A percentile compares a stretch with the other conserved stretches of the same genome.
Conservation (phyloP, 2,888 invertebrate genomes). For the Polydesmus complanatus region DNA sequence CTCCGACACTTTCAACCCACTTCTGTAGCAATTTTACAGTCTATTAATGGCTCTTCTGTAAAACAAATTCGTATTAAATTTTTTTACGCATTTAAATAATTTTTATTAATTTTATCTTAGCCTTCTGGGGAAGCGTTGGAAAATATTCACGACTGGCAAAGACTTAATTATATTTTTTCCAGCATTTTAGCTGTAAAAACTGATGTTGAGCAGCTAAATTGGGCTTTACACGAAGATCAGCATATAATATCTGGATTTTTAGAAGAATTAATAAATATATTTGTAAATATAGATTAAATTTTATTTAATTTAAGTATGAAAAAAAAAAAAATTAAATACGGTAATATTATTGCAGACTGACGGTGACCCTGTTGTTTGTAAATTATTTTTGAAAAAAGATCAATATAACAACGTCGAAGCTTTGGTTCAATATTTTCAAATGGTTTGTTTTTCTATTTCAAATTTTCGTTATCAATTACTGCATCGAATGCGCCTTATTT, state of each 20-base stretch:
- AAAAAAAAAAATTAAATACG: constrained; percentile 9
- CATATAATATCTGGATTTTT: constrained; percentile 72
- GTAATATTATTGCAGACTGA: constrained; percentile 51
- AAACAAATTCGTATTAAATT: not conserved
- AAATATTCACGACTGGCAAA: constrained; percentile 9
- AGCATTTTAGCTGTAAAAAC: constrained; percentile 56
- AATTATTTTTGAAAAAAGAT: constrained; percentile 67
- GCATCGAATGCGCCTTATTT: not conserved
- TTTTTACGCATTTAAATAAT: not conserved
- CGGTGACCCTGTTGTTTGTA: constrained; percentile 76
- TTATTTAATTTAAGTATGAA: not conserved
- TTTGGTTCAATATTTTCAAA: constrained; percentile 86
- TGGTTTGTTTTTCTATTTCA: constrained; percentile 72
- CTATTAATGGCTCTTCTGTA: constrained; percentile 7
- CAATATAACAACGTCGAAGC: constrained; percentile 70
- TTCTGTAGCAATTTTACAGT: not conserved
- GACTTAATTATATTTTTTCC: constrained; percentile 8
- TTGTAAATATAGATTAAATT: constrained; percentile 26
- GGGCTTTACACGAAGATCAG: constrained; percentile 91
- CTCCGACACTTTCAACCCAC: not conserved
- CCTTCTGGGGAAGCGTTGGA: constrained; percentile 11
- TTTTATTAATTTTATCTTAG: not conserved
- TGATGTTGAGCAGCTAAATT: constrained; percentile 87
- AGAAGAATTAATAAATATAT: constrained; percentile 32
- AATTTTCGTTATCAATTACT: not conserved